phyloP scores from a whole-genome alignment of 2,113 vertebrate genomes.

The Aegotheles bennettii region DNA sequence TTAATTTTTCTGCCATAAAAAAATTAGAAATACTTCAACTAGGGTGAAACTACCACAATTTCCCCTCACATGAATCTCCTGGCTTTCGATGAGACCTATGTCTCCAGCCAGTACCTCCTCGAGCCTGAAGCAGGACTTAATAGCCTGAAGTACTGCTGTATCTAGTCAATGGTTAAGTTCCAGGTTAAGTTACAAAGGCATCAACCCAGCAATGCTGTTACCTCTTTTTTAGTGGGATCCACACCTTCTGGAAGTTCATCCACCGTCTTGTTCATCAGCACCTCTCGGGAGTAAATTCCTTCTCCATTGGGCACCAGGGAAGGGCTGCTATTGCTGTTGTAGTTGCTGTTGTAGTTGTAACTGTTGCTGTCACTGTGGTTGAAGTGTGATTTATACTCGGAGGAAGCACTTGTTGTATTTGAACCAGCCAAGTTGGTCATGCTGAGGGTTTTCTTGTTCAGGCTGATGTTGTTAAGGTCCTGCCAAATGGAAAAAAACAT shows the following conservation, averaged over 20 bases:
- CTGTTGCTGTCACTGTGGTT: background rate
- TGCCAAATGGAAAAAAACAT: background rate
- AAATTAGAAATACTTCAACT: background rate
- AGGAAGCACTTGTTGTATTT: background rate
- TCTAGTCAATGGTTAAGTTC: background rate
- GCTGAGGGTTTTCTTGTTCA: conserved; percentile 46
- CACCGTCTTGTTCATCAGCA: conserved; percentile 71
- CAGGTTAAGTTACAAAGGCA: background rate
- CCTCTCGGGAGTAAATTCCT: conserved; percentile 45
- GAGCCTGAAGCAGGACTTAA: background rate
- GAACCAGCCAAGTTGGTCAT: background rate
- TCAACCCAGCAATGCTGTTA: conserved; percentile 22
- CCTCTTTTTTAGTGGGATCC: conserved; percentile 83
- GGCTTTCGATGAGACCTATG: background rate
- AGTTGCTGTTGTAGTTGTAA: background rate
- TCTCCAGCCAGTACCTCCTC: background rate
- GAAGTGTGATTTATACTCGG: background rate
- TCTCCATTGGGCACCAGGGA: background rate
- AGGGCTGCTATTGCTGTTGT: background rate
- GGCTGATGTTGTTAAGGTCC: conserved; percentile 76
- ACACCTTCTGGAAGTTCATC: conserved; percentile 79
- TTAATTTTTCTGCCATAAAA: background rate
- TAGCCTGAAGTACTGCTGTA: background rate
- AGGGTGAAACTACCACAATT: background rate
- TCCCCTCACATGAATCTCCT: background rate